Conservation (phyloP, 2,113 vertebrate genomes). For the Ctenomys sociabilis region DNA sequence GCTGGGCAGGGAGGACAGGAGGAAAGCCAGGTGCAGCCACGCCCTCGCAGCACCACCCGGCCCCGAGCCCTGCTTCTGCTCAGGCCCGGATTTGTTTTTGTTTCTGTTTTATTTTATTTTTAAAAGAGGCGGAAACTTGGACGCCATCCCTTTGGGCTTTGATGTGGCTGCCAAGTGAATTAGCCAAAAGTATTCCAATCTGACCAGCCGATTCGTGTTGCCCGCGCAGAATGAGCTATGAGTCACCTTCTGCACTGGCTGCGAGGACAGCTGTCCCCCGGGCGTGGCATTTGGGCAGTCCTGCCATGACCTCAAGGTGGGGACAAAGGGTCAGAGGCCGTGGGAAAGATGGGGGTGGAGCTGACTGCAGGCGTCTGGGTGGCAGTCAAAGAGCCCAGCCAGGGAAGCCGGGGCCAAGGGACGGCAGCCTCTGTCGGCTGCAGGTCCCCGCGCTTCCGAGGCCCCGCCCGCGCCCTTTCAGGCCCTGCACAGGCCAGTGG, state of each 20-base stretch:
- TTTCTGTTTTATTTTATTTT: slow-evolving; percentile 67
- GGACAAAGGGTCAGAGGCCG: background rate
- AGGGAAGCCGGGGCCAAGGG: rapidly evolving
- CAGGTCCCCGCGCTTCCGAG: background rate
- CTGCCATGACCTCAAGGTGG: background rate
- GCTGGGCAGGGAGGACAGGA: background rate
- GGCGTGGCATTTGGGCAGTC: background rate
- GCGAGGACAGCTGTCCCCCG: background rate
- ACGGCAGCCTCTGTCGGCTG: rapidly evolving
- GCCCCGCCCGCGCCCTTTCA: background rate
- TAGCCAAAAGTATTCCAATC: slow-evolving; percentile 69
- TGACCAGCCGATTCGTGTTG: background rate
- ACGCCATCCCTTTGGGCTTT: slow-evolving; percentile 66
- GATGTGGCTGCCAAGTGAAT: slow-evolving; percentile 78
- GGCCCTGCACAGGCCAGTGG: background rate
- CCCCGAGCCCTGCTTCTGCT: background rate
- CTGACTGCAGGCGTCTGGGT: background rate
- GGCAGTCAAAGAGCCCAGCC: rapidly evolving
- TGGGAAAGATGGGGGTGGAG: background rate
- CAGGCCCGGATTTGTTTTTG: slow-evolving; percentile 54
- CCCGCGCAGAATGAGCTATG: slow-evolving; percentile 13
- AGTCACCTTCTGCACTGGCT: slow-evolving; percentile 60
- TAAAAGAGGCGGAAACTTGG: slow-evolving; percentile 51
- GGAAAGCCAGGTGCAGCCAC: rapidly evolving
- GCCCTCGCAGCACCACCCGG: background rate